Conservation (phyloP, 30 jellyfish, hydroid and myxozoan genomes). For the Turritopsis rubra region DNA sequence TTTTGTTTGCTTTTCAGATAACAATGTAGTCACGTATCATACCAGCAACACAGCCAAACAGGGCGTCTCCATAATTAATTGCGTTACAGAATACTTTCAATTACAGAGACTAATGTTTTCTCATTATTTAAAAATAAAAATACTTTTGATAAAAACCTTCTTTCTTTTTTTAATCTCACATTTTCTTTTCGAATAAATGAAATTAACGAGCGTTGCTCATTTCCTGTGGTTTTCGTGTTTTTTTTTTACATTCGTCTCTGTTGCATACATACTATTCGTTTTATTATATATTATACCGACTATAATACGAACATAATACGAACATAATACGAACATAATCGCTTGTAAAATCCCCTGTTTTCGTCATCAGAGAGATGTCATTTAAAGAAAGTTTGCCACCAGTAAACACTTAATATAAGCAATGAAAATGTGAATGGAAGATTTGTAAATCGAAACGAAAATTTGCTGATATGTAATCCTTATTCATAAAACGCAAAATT, state of each 20-base stretch:
- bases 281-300: background rate
- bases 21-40: background rate
- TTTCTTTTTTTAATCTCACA: background rate
- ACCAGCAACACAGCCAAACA: background rate
- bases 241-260: background rate
- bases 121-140: background rate
- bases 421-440: no score
- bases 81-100: background rate
- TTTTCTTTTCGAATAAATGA: background rate
- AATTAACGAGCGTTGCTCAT: background rate
- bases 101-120: background rate
- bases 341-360: background rate
- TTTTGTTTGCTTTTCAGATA: background rate
- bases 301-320: background rate
- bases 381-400: no score
- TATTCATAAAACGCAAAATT: background rate
- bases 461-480: no score
- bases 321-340: background rate
- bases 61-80: background rate
- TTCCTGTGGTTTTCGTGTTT: background rate
- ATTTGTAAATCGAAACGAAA: background rate
- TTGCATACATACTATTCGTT: background rate
- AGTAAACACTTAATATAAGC: no score
- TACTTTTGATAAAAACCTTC: background rate
- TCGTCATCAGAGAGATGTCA: background rate